Base-by-base conservation (phyloP, 2,797 vertebrate species). In the Lutjanus argentimaculatus region DNA sequence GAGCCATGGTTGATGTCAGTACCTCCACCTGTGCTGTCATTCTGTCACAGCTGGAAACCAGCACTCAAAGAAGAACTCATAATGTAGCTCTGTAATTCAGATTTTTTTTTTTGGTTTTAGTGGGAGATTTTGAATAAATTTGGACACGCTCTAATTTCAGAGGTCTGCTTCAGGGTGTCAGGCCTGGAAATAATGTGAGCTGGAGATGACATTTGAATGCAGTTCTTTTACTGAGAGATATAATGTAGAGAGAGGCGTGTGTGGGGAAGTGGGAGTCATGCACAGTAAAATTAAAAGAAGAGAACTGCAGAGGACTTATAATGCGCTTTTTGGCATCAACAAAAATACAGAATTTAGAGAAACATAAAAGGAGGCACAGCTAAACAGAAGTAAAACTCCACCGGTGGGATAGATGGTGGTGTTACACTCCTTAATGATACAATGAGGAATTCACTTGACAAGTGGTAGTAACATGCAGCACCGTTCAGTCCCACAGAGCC, bases 381-480 rank as follows among this genome's bases (percentile, higher is more conserved):
- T 59, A 56, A 79, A 73, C 65, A 57, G 57, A 65, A 13, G 9
- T 40, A 6, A 48, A 61, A n/a, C 5, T 77, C 13, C 12, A 68
- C 76, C 77, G 79, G 55, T 67, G 63, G 64, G 77, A 72, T 22
- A 13, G 30, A 64, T 62, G 25, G n/a, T 36, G 68, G 36, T 64
- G 55, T 67, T 12, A 40, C 42, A 45, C 19, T 76, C 22, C 15
- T 62, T 85, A 61, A 75, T 80, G 67, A 76, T 66, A 19, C 75
- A 46, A 76, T 40, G 70, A 66, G 75, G 79, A 59, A 63, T 85
- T 79, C 14, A 14, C 56, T 74, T 45, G 55, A 82, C 69, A 55
- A 10, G 13, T 73, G 52, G 61, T 2, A 22, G 49, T 15, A 68
- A 22, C 61, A 16, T 52, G 17, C 68, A 43, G 30, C 3, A 22